These are phyloP conservation scores for Myiopsitta monachus DNA, from an alignment of 2,113 vertebrate species.

Conservation along the genomic window DNA sequence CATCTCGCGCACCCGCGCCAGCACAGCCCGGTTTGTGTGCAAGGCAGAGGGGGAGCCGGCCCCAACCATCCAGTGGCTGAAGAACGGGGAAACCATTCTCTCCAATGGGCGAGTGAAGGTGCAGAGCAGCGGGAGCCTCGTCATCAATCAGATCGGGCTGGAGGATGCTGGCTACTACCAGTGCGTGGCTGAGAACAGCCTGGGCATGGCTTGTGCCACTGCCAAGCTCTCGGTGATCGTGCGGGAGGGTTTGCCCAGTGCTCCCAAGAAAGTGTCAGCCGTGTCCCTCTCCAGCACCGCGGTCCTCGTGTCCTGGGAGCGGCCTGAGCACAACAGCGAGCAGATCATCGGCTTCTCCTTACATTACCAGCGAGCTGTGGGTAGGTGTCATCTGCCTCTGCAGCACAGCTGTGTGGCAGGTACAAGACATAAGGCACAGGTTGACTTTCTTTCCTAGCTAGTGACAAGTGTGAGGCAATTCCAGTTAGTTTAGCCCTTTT, in stretches of 20 bases:
- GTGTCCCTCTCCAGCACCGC: conserved; percentile 87
- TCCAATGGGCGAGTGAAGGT: conserved; percentile 89
- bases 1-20: conserved; percentile 89
- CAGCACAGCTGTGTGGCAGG: not conserved
- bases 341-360: conserved; percentile 97
- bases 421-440: not conserved
- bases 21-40: conserved; percentile 94
- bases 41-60: conserved; percentile 89
- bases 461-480: not conserved
- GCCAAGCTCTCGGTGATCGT: conserved; percentile 91
- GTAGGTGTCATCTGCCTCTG: conserved; percentile 61
- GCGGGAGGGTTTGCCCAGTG: conserved; percentile 90
- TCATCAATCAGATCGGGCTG: conserved; percentile 94
- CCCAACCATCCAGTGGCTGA: conserved; percentile 87
- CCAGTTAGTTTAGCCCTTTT: not conserved
- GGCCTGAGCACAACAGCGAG: conserved; percentile 89
- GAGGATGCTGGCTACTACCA: conserved; percentile 95
- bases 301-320: conserved; percentile 89
- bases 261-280: conserved; percentile 84
- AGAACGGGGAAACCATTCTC: conserved; percentile 83
- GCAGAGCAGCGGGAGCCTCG: conserved; percentile 86
- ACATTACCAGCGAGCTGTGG: conserved; percentile 88
- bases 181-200: conserved; percentile 90
- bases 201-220: conserved; percentile 89
- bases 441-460: not conserved